Evolutionary conservation across 2,888 invertebrate species (phyloP), one percentile per base, ranked within the genome.

Genomic region (Spilarctia lutea): DNA sequence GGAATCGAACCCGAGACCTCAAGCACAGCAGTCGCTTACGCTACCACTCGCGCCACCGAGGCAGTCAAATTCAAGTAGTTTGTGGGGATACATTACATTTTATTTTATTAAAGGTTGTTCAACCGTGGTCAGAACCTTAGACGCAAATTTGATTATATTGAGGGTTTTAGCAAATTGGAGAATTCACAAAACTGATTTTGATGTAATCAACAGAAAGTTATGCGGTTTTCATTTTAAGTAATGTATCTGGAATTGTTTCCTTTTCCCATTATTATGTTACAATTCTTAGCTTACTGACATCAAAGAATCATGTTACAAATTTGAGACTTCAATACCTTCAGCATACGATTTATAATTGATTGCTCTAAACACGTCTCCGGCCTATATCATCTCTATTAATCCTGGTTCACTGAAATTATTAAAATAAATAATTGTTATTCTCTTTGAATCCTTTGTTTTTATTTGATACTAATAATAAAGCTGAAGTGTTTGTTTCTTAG

Each of bases 101-200:
- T 39, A 69, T 69, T 56, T 69, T 69, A 69, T 18, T 69, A n/a
- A n/a, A 39, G 39, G n/a, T 8, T 18, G 11, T 52, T 33, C 52
- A 39, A 69, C 18, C 33, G 10, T 56, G n/a, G 35, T 3, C 18
- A 35, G 18, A 18, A 45, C 20, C 35, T 35, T 52, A 8, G 2
- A 42, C n/a, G 42, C n/a, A 67, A 42, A 27, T 67, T 67, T 39
- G 65, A 66, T 66, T 39, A n/a, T 7, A 39, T 66, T 30, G 24
- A 35, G 24, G 27, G 66, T 66, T 66, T 66, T 39, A 66, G 42
- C 42, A 66, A n/a, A 63, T 30, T 63, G 16, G 8, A 30, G 63
- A 18, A 30, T 16, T 63, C 27, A 13, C 13, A 60, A 0, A 60
- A 63, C 18, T 63, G 16, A 18, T 30, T 63, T 30, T 30, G 3